phyloP scores from a whole-genome alignment of 1,140 invertebrate genomes.

The Nylanderia fulva region DNA sequence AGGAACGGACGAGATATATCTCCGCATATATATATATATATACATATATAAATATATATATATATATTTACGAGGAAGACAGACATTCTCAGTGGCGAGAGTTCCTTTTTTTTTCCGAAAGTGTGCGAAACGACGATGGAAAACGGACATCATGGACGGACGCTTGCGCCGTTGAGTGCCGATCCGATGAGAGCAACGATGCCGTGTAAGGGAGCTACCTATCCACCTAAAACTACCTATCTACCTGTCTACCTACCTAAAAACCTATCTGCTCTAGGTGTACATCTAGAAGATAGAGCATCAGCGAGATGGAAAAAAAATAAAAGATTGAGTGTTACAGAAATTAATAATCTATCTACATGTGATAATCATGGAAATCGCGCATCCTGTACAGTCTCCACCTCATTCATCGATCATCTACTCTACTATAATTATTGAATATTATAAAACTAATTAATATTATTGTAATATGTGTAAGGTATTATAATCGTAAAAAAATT shows the following conservation, averaged over 20 bases:
- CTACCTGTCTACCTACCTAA: constrained; percentile 68
- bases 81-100: constrained; percentile 25
- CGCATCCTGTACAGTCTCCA: constrained; percentile 86
- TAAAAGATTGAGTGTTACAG: constrained; percentile 74
- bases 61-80: constrained; percentile 52
- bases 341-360: constrained; percentile 85
- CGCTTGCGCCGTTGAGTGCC: constrained; percentile 66
- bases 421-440: constrained; percentile 85
- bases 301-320: constrained; percentile 69
- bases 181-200: constrained; percentile 44
- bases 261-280: constrained; percentile 62
- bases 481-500: constrained; percentile 83
- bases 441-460: constrained; percentile 84
- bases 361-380: constrained; percentile 86
- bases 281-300: constrained; percentile 68
- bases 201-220: constrained; percentile 50
- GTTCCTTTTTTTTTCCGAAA: constrained; percentile 72
- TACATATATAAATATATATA: too few relatives aligned
- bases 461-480: constrained; percentile 84
- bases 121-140: constrained; percentile 83
- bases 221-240: constrained; percentile 65
- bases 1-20: constrained; percentile 23
- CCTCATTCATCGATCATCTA: constrained; percentile 86
- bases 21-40: too few relatives aligned
- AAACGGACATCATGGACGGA: constrained; percentile 44